Evolutionary conservation across 2,888 invertebrate genomes (phyloP).

Genomic region (Morpho achilles): DNA sequence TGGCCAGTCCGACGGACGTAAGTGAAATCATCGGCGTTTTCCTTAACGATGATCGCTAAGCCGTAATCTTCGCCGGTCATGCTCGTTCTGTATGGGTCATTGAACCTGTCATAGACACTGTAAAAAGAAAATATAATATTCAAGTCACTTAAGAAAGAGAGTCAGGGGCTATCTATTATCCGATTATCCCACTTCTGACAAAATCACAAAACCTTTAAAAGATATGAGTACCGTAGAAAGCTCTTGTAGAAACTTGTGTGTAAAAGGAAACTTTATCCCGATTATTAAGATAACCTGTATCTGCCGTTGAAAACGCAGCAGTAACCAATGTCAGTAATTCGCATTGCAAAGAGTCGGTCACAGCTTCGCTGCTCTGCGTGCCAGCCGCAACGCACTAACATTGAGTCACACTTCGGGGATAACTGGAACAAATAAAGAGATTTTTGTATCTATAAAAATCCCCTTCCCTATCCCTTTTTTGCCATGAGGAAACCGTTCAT

Average conservation of each 20-base stretch:
- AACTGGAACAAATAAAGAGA: constrained; percentile 41
- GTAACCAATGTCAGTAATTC: constrained; percentile 71
- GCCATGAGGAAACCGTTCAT: constrained; percentile 3
- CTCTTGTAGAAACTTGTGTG: too few relatives aligned
- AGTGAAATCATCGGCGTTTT: constrained; percentile 72
- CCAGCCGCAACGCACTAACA: constrained; percentile 67
- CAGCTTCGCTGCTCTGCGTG: constrained; percentile 50
- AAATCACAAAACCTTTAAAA: too few relatives aligned
- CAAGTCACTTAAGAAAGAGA: not conserved
- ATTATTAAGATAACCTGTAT: constrained; percentile 37
- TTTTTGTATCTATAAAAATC: not conserved
- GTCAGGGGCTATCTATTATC: too few relatives aligned
- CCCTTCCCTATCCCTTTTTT: too few relatives aligned
- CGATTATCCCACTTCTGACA: too few relatives aligned
- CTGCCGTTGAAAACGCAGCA: constrained; percentile 79
- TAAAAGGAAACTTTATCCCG: too few relatives aligned
- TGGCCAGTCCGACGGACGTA: constrained; percentile 60
- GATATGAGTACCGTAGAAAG: too few relatives aligned
- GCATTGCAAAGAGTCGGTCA: constrained; percentile 52
- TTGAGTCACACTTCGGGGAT: constrained; percentile 59
- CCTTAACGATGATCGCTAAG: constrained; percentile 69
- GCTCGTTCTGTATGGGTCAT: constrained; percentile 24
- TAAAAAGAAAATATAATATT: not conserved
- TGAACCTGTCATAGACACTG: constrained; percentile 32
- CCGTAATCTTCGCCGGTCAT: constrained; percentile 52